Conservation (phyloP, 2,888 invertebrate genomes). For the Fragum fragum region DNA sequence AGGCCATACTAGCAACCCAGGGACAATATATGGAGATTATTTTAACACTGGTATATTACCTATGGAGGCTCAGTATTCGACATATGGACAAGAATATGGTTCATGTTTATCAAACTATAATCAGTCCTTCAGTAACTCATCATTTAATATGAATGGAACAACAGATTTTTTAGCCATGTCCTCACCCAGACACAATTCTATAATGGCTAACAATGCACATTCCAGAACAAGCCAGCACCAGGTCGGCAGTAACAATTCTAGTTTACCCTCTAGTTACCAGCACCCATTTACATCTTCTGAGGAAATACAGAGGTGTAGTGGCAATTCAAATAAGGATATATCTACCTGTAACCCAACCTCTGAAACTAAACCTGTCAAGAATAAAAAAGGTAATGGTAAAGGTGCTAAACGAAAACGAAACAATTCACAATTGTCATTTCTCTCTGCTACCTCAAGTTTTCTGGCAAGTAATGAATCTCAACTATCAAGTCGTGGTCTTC, state of each 20-base stretch:
- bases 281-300: not conserved
- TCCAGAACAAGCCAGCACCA: not conserved
- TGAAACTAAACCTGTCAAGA: not conserved
- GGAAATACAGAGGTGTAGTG: not conserved
- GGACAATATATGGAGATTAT: conserved; percentile 22
- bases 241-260: too few species aligned
- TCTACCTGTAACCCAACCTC: not conserved
- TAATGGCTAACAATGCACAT: not conserved
- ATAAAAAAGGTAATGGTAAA: not conserved
- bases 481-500: conserved; percentile 7
- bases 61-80: not conserved
- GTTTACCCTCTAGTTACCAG: not conserved
- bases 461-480: not conserved
- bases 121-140: conserved; percentile 3
- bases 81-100: not conserved
- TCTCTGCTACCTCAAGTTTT: conserved; percentile 18
- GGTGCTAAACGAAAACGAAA: conserved; percentile 4
- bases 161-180: conserved; percentile 17
- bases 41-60: conserved; percentile 41
- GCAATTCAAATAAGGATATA: not conserved
- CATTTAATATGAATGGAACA: not conserved
- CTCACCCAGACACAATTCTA: not conserved
- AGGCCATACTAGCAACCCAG: not conserved
- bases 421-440: not conserved
- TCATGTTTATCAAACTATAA: not conserved